phyloP scores from a whole-genome alignment of 2,888 invertebrate genomes.

The Eurois occulta region DNA sequence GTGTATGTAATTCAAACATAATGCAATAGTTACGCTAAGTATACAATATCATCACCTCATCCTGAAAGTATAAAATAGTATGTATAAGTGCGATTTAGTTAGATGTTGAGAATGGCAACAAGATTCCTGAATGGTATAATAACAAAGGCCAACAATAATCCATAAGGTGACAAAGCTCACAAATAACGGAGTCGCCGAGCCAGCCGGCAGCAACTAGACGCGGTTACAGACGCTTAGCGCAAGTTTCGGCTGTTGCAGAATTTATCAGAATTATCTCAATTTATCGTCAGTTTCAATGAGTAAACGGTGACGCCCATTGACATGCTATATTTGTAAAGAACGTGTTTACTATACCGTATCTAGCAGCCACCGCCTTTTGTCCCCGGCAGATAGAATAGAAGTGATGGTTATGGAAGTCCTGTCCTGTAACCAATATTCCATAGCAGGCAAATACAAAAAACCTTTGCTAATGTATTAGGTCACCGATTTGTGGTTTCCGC shows the following conservation, averaged over 20 bases:
- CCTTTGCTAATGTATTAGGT: conserved; percentile 2
- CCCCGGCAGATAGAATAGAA: neutral
- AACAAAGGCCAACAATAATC: neutral
- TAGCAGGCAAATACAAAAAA: neutral
- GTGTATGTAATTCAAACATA: neutral
- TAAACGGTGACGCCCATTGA: too few relatives aligned
- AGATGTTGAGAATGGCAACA: neutral
- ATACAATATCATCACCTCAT: neutral
- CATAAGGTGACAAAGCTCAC: neutral
- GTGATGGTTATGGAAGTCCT: neutral
- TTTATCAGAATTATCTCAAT: neutral
- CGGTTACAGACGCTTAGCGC: neutral
- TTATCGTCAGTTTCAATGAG: neutral
- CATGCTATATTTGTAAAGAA: neutral
- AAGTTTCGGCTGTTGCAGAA: neutral
- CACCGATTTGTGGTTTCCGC: neutral
- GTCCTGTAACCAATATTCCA: neutral
- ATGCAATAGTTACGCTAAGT: neutral
- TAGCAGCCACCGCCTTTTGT: neutral
- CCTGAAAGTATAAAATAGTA: neutral
- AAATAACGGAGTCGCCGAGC: neutral
- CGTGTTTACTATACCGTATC: neutral
- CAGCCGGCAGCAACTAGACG: neutral
- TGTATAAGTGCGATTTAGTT: neutral
- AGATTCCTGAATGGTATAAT: neutral